Base-by-base conservation (phyloP, 2,797 vertebrate species). In the Jordanella pulchra region DNA sequence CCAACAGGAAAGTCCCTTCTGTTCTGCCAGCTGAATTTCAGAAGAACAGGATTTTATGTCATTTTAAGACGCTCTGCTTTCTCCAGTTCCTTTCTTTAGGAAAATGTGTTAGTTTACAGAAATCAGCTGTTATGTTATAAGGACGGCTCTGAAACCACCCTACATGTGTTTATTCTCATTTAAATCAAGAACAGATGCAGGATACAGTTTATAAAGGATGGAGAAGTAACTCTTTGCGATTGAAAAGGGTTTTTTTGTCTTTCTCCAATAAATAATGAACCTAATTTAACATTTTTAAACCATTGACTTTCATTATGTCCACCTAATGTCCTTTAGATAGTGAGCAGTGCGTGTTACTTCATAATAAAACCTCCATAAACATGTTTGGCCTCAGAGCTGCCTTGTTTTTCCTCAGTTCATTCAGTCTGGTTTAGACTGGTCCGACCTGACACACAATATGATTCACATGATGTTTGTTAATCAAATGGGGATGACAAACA, bases 391-490 rank as follows among this genome's bases (percentile, higher is more conserved):
- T 71, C 32, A 67, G 55, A 55, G 45, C 60, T 51, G 12, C 65
- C 58, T 67, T 51, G 6, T 76, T 74, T 81, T 53, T 2, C 51
- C 13, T 66, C 77, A 27, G 1, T 72, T 78, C 18, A 55, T 14
- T 76, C 73, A 17, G 45, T 81, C 77, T 76, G 63, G 77, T 85
- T 84, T 65, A 14, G 69, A 77, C 83, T 65, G 67, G 73, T 78
- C 75, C 65, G 79, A 58, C 32, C 51, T 75, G 42, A 28, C 47
- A 65, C 80, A 71, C 60, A 84, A 64, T 60, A 28, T 54, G 75
- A 75, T 84, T 89, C 91, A 89, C 83, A 87, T 91, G 87, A 89
- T 90, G 87, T 89, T 89, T 89, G 73, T 72, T 84, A 86, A 84
- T 91, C 69, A 81, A 90, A 90, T 89, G 71, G 71, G 76, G 25